Conservation (phyloP, 2,797 vertebrate species). For the Protonibea diacanthus region DNA sequence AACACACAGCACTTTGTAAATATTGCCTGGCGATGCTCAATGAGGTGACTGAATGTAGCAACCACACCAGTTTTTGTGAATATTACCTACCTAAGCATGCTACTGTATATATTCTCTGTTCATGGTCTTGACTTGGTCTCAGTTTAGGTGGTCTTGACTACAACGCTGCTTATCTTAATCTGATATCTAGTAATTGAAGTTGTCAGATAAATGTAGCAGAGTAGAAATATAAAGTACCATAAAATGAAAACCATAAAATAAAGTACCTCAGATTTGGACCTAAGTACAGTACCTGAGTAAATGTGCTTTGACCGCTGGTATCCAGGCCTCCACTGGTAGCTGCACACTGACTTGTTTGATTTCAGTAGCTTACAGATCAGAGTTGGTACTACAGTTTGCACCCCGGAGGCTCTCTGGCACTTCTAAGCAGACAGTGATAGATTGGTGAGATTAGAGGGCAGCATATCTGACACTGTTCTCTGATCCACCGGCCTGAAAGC, state of each 20-base stretch:
- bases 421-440: conserved; percentile 63
- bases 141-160: too few species aligned
- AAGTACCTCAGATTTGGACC: too few species aligned
- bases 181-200: background rate
- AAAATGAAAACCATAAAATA: background rate
- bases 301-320: background rate
- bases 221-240: background rate
- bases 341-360: background rate
- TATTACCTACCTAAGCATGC: too few species aligned
- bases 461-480: conserved; percentile 47
- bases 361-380: background rate
- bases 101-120: too few species aligned
- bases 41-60: too few species aligned
- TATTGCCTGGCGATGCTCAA: too few species aligned
- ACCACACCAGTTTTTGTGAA: too few species aligned
- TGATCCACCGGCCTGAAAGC: conserved; percentile 38
- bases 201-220: background rate
- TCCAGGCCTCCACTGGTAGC: conserved; percentile 6
- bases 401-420: conserved; percentile 35
- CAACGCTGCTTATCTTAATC: background rate
- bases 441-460: conserved; percentile 57
- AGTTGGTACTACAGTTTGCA: background rate
- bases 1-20: too few species aligned
- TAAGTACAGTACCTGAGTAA: too few species aligned
- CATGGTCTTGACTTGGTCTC: too few species aligned